Evolutionary conservation across 2,797 vertebrate genomes (phyloP).

Genomic region (Gephyroberyx darwinii): DNA sequence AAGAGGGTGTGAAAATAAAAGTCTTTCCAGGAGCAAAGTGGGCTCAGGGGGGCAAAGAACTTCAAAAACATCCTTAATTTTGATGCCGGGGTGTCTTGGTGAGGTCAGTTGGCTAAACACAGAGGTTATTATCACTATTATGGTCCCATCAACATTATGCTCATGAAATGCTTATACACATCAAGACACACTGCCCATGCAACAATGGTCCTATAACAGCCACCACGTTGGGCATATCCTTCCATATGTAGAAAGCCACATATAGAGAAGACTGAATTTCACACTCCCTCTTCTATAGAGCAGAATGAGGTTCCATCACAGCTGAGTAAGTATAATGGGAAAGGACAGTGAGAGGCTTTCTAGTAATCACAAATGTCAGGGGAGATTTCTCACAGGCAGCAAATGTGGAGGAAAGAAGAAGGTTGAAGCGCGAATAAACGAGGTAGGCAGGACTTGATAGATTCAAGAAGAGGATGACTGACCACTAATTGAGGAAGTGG

Average conservation of each 20-base stretch:
- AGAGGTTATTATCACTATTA: not conserved
- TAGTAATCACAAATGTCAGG: slow-evolving; percentile 74
- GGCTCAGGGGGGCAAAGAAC: slow-evolving; percentile 21
- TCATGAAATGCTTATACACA: slow-evolving; percentile 38
- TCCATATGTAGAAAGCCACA: slow-evolving; percentile 51
- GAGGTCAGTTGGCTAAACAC: slow-evolving; percentile 5
- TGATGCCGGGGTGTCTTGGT: not conserved
- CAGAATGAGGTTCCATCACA: slow-evolving; percentile 76
- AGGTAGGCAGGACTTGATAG: slow-evolving; percentile 69
- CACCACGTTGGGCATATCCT: slow-evolving; percentile 13
- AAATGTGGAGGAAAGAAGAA: slow-evolving; percentile 70
- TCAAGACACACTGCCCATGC: slow-evolving; percentile 1
- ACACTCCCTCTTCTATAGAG: slow-evolving; percentile 57
- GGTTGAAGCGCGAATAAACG: slow-evolving; percentile 65
- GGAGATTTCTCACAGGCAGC: slow-evolving; percentile 70
- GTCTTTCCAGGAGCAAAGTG: slow-evolving; percentile 31
- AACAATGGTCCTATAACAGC: not conserved
- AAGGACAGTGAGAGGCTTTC: slow-evolving; percentile 76
- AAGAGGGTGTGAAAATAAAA: slow-evolving; percentile 34
- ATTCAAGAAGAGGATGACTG: slow-evolving; percentile 76
- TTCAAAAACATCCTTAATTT: slow-evolving; percentile 25
- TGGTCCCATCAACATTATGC: slow-evolving; percentile 9
- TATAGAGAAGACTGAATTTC: slow-evolving; percentile 63
- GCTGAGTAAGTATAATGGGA: slow-evolving; percentile 76
- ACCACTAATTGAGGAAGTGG: slow-evolving; percentile 77